A percentile compares a stretch with the other conserved stretches of the same genome.
phyloP scores from a whole-genome alignment of 2,113 vertebrate species.

The Forbesichthys papilliferus region DNA sequence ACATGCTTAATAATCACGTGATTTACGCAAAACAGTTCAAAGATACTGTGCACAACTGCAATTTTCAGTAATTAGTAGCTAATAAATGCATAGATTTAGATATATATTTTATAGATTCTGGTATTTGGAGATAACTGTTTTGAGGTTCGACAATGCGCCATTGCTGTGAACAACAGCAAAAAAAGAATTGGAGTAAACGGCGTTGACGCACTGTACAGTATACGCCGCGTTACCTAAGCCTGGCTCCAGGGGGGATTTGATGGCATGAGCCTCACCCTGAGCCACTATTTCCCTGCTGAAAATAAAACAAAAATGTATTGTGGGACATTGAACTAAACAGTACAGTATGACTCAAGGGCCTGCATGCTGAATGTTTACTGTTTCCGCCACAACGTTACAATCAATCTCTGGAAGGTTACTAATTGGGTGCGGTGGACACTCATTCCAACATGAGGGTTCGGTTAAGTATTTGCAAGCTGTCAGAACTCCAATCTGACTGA shows the following conservation, averaged over 20 bases:
- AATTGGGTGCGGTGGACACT: constrained; percentile 11
- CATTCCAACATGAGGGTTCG: constrained; percentile 22
- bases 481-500: constrained; percentile 39
- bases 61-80: too few species aligned
- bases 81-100: too few species aligned
- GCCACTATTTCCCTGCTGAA: constrained; percentile 15
- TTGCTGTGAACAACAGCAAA: too few species aligned
- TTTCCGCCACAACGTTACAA: constrained; percentile 1
- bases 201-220: constrained; percentile 7
- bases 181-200: too few species aligned
- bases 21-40: too few species aligned
- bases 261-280: constrained; percentile 27
- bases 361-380: background rate
- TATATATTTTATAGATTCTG: too few species aligned
- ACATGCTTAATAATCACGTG: too few species aligned
- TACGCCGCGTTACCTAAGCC: constrained; percentile 34
- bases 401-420: background rate
- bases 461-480: constrained; percentile 41
- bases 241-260: constrained; percentile 25
- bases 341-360: too few species aligned
- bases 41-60: too few species aligned
- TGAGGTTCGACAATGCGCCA: too few species aligned
- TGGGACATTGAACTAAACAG: too few species aligned
- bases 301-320: background rate
- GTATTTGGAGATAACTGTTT: too few species aligned